Evolutionary conservation across 2,888 invertebrate genomes (phyloP).

Genomic region (Girardia tigrina): DNA sequence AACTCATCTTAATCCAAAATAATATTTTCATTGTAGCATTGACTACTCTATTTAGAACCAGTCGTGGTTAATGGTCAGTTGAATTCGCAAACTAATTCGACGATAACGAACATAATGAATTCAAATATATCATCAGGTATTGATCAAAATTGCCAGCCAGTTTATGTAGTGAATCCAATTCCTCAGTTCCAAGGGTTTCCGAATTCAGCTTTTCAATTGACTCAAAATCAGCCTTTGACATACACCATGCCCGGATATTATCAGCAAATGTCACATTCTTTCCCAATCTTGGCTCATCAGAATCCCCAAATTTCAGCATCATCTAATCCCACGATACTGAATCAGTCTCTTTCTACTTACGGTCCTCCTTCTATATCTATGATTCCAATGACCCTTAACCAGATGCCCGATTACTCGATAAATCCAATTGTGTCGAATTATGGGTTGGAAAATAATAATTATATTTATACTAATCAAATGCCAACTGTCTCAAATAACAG

Average conservation of each 20-base stretch:
- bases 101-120: not conserved
- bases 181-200: not conserved
- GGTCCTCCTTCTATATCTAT: not conserved
- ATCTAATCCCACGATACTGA: not conserved
- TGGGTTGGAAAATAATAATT: not conserved
- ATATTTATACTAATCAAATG: conserved; percentile 12
- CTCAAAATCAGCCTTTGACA: not conserved
- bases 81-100: not conserved
- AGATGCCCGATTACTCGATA: not conserved
- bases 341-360: not conserved
- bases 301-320: not conserved
- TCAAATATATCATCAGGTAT: not conserved
- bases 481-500: not conserved
- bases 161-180: not conserved
- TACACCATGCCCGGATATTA: not conserved
- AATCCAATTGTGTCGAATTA: not conserved
- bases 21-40: no score
- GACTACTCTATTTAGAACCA: not conserved
- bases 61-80: not conserved
- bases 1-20: no score
- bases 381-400: conserved; percentile 3
- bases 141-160: not conserved
- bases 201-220: not conserved
- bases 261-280: not conserved
- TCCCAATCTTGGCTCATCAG: not conserved